Conservation (phyloP, 2,113 vertebrate genomes). For the Gavia stellata region DNA sequence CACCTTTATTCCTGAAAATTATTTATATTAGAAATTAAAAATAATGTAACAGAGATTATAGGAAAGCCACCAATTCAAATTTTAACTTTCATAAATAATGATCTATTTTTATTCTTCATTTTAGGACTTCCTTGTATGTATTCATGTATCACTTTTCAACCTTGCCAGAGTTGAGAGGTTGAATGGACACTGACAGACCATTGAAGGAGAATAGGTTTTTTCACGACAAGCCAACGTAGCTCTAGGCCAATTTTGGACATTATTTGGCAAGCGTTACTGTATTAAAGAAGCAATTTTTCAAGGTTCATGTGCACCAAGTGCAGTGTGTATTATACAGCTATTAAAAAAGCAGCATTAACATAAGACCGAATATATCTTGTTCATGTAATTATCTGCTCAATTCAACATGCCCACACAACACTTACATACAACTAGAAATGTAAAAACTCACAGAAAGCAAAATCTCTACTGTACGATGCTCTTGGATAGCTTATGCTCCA, state of each 20-base stretch:
- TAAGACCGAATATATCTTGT: neutral
- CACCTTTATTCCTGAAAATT: neutral
- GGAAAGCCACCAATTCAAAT: neutral
- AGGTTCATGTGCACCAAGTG: neutral
- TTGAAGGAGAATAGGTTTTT: neutral
- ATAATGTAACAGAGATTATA: neutral
- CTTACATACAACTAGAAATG: neutral
- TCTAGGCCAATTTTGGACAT: neutral
- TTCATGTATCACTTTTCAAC: neutral
- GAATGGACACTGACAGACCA: neutral
- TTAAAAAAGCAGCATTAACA: conserved; percentile 5
- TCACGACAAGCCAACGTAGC: neutral
- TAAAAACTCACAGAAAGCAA: neutral
- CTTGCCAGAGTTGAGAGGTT: neutral
- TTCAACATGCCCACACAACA: conserved; percentile 3
- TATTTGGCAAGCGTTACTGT: neutral
- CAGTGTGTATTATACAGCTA: neutral
- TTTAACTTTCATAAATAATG: neutral
- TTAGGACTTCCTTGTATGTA: neutral
- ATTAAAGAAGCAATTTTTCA: conserved; percentile 16
- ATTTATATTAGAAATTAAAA: neutral
- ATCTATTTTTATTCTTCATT: neutral
- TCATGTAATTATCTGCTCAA: neutral
- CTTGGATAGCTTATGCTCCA: neutral
- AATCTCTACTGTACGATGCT: neutral